Percentiles rank a stretch among this genome's conserved stretches.
phyloP scores from a whole-genome alignment of 2,113 vertebrate species.

The Tinamus guttatus region DNA sequence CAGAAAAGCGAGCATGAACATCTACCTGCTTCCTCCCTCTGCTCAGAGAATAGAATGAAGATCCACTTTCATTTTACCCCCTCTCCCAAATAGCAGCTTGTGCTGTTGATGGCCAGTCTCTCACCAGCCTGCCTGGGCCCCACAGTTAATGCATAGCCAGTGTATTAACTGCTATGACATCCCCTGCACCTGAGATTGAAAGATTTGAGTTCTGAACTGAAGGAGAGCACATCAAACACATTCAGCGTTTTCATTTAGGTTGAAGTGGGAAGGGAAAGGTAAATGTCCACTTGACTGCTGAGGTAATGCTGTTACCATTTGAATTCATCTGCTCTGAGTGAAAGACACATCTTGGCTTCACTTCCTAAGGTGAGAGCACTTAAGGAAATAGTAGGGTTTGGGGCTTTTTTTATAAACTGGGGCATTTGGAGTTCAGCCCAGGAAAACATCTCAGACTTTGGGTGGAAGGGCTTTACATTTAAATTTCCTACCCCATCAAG shows the following conservation, averaged over 20 bases:
- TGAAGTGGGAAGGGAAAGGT: neutral
- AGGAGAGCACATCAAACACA: neutral
- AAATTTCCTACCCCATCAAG: neutral
- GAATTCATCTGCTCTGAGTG: neutral
- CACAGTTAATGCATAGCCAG: neutral
- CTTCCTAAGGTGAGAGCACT: neutral
- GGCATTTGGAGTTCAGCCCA: neutral
- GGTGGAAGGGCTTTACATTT: neutral
- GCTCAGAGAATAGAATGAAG: neutral
- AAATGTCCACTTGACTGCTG: neutral
- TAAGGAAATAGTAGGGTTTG: neutral
- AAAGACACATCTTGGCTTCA: neutral
- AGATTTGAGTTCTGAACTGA: neutral
- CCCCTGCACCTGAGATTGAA: neutral
- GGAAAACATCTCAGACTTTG: neutral
- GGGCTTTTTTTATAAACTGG: neutral
- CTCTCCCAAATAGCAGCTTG: neutral
- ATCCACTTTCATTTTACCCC: neutral
- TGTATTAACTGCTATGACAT: fast-evolving
- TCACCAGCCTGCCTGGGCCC: neutral
- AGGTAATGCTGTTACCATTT: neutral
- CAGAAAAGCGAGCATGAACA: neutral
- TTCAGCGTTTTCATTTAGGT: neutral
- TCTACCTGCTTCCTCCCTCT: neutral
- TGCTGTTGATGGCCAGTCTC: neutral